These are phyloP conservation scores for Chloroclysta siterata DNA, from an alignment of 2,888 invertebrate species.

Conservation along the genomic window DNA sequence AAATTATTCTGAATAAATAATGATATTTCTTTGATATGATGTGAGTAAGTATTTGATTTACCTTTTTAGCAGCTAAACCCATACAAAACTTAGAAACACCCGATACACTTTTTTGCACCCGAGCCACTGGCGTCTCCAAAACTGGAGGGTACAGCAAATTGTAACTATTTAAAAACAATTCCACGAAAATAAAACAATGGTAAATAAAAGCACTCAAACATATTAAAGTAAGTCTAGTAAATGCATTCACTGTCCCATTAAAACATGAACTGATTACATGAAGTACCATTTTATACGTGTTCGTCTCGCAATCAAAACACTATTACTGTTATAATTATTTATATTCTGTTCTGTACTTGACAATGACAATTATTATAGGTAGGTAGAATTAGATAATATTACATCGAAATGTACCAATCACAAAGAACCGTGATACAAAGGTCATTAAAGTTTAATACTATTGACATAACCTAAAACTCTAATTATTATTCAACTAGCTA, in stretches of 20 bases:
- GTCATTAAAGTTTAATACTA: neutral
- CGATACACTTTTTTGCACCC: constrained; percentile 43
- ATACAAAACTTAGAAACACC: constrained; percentile 45
- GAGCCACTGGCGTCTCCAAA: constrained; percentile 55
- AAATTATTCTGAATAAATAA: too few species aligned
- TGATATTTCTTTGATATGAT: too few species aligned
- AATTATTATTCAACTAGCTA: neutral
- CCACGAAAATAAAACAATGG: constrained; percentile 70
- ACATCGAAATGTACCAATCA: constrained; percentile 6
- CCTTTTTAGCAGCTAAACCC: constrained; percentile 59
- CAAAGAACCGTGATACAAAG: constrained; percentile 17
- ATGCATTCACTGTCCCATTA: constrained; percentile 58
- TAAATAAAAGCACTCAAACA: constrained; percentile 69
- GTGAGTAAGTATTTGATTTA: constrained; percentile 39
- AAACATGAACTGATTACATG: constrained; percentile 57
- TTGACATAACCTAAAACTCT: neutral
- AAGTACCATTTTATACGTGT: constrained; percentile 53
- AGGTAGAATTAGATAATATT: constrained; percentile 8
- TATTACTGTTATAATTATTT: constrained; percentile 1
- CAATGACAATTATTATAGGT: neutral
- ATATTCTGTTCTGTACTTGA: neutral
- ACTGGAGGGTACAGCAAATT: constrained; percentile 69
- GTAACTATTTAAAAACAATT: constrained; percentile 73
- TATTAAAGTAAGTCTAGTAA: constrained; percentile 65
- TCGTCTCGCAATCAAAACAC: constrained; percentile 30